Evolutionary conservation across 2,797 vertebrate species (phyloP).

Genomic region (Lateolabrax maculatus): DNA sequence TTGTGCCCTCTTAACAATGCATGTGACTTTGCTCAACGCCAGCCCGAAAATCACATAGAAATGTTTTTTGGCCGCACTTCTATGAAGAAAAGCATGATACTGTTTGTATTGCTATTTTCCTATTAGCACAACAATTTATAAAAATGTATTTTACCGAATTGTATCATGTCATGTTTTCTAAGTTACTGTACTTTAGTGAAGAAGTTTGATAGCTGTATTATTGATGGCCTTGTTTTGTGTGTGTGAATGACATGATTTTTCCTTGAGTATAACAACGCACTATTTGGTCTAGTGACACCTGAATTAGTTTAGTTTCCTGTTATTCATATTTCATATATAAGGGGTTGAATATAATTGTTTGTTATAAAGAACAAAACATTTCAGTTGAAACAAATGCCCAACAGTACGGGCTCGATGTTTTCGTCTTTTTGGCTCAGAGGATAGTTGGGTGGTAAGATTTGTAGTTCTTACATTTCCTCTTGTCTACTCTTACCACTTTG

Average conservation of each 20-base stretch:
- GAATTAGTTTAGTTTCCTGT: constrained; percentile 30
- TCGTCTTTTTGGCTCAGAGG: constrained; percentile 8
- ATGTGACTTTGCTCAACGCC: constrained; percentile 43
- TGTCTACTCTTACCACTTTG: neutral
- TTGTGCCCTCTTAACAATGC: constrained; percentile 47
- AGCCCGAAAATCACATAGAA: constrained; percentile 34
- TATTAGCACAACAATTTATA: constrained; percentile 54
- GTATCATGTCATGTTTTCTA: constrained; percentile 51
- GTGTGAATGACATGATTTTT: constrained; percentile 45
- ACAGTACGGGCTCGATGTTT: constrained; percentile 15
- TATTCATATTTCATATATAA: constrained; percentile 24
- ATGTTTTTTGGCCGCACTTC: constrained; percentile 49
- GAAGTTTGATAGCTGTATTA: constrained; percentile 56
- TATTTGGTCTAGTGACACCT: constrained; percentile 49
- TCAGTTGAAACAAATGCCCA: constrained; percentile 27
- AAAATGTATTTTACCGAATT: constrained; percentile 54
- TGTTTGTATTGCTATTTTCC: constrained; percentile 66
- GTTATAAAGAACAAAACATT: constrained; percentile 16
- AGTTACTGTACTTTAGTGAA: constrained; percentile 64
- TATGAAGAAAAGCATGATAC: constrained; percentile 58
- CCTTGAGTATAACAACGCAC: constrained; percentile 41
- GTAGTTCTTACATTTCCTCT: constrained; percentile 18
- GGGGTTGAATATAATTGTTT: constrained; percentile 27
- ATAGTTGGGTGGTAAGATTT: constrained; percentile 14
- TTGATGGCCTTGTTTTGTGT: constrained; percentile 42